Base-by-base conservation (phyloP, 2,113 vertebrate species). In the Ictalurus furcatus region DNA sequence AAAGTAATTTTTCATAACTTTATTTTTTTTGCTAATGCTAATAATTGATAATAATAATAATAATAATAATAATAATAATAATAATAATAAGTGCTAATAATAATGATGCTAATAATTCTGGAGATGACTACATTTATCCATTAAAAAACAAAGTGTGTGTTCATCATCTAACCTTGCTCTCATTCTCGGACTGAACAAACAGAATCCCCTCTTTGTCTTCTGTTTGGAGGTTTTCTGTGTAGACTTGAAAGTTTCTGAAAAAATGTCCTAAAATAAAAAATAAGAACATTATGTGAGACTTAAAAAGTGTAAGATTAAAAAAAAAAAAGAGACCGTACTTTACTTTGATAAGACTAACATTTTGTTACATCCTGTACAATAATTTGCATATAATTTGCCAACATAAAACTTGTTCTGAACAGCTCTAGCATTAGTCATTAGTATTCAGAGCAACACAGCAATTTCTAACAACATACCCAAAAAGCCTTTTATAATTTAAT, bases 201-300 rank as follows among this genome's bases (percentile, higher is more conserved):
- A 97, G 82, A 90, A 97, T 96, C 80, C 94, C 94, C 90, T 96
- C 92, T 93, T 95, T 96, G 84, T 96, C 96, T n/a, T 97, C 95
- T n/a, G 95, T 93, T 90, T 94, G 63, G 79, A 94, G 90, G 87
- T 94, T 95, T 88, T 91, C 96, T 96, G 93, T 87, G 89, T 92
- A 90, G 85, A 40, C 92, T 90, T 88, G 82, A 85, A 91, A 81
- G 48, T 88, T 88, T 88, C 85, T 87, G n/a, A 91, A 87, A 87
- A 90, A 65, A 52, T 84, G 54, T 2, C 90, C 90, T 91, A 59
- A 30, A 90, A 88, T 25, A 67, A 21, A 61, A 52, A 9, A 52
- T 52, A 52, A 71, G 9, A 76, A 67, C 40, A 84, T 52, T 30
- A 40, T 23, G n/a, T 59, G 17, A 59, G n/a, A 21, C 37, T 37